phyloP scores from a whole-genome alignment of 37 sponge, comb jelly and placozoan genomes.

The Geodia barretti region DNA sequence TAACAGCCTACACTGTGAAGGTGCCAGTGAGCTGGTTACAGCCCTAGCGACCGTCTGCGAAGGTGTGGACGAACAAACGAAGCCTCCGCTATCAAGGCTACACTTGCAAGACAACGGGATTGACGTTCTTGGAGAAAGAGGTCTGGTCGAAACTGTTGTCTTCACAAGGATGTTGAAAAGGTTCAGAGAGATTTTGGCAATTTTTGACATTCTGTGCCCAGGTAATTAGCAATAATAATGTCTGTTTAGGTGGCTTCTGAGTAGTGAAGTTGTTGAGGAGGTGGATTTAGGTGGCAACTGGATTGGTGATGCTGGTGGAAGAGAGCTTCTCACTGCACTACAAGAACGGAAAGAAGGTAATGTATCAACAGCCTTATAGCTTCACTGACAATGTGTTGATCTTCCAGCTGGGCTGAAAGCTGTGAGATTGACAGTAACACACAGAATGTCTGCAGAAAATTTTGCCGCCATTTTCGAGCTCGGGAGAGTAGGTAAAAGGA shows the following conservation, averaged over 20 bases:
- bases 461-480: conserved; percentile 54
- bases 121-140: conserved; percentile 15
- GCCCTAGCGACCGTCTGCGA: conserved; percentile 41
- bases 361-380: background rate
- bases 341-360: conserved; percentile 59
- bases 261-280: conserved; percentile 47
- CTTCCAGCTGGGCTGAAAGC: conserved; percentile 40
- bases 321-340: conserved; percentile 59
- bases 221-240: background rate
- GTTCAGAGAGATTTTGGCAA: conserved; percentile 15
- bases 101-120: conserved; percentile 59
- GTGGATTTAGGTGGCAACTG: conserved; percentile 57
- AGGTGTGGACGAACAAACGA: background rate
- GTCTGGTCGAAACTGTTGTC: conserved; percentile 30
- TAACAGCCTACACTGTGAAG: conserved; percentile 52
- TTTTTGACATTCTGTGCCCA: no score
- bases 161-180: conserved; percentile 26
- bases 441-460: conserved; percentile 36
- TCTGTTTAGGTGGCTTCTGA: conserved; percentile 54
- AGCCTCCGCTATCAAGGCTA: conserved; percentile 54
- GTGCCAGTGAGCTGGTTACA: conserved; percentile 38
- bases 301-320: conserved; percentile 69
- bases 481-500: background rate
- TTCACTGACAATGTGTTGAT: background rate
- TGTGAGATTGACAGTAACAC: conserved; percentile 38